Evolutionary conservation across 2,888 invertebrate genomes (phyloP).

Genomic region (Stegophylla sp.): DNA sequence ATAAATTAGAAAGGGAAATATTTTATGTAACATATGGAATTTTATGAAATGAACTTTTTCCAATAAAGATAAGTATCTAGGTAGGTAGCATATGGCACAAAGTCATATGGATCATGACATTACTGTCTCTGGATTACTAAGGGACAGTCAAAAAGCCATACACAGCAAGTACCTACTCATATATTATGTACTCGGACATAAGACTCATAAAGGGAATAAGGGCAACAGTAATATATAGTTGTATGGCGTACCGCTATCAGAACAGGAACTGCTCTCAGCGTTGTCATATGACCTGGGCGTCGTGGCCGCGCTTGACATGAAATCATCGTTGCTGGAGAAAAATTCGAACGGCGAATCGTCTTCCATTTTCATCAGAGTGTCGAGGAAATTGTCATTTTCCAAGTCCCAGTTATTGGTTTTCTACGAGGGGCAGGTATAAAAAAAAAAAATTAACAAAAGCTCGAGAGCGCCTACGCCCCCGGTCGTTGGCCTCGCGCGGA

Average conservation of each 20-base stretch:
- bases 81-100: background rate
- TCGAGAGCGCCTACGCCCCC: background rate
- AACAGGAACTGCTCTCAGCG: constrained; percentile 68
- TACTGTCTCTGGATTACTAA: too few species aligned
- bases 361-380: constrained; percentile 73
- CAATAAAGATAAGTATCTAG: background rate
- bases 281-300: constrained; percentile 62
- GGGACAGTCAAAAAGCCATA: too few species aligned
- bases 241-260: constrained; percentile 71
- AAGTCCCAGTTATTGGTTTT: constrained; percentile 47
- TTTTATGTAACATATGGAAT: constrained; percentile 3
- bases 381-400: constrained; percentile 72
- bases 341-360: constrained; percentile 63
- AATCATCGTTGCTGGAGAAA: constrained; percentile 57
- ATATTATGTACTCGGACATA: background rate
- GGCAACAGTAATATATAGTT: background rate
- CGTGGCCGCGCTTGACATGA: constrained; percentile 59
- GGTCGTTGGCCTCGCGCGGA: background rate
- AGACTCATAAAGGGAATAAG: background rate
- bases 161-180: too few species aligned
- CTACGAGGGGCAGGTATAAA: background rate
- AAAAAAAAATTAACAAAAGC: background rate
- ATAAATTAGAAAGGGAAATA: background rate
- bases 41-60: background rate
- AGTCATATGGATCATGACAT: too few species aligned